Evolutionary conservation across 2,888 invertebrate species (phyloP).

Genomic region (Callyntrura guangdongensis): DNA sequence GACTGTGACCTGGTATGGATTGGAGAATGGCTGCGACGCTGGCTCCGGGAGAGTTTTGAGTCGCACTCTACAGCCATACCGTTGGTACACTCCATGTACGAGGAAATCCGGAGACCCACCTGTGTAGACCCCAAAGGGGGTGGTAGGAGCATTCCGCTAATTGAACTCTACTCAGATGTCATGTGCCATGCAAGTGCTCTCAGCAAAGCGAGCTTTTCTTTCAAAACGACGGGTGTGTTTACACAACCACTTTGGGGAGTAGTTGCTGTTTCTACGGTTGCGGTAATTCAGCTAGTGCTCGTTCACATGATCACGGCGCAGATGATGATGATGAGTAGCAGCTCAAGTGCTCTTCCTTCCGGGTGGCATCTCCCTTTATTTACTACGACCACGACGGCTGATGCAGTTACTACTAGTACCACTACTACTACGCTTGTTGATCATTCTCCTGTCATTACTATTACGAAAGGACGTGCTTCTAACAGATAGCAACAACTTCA

Average conservation of each 20-base stretch:
- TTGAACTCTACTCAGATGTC: slow-evolving; percentile 92
- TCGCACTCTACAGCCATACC: slow-evolving; percentile 89
- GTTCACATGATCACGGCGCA: no score
- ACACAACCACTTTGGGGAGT: slow-evolving; percentile 48
- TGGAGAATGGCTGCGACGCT: slow-evolving; percentile 95
- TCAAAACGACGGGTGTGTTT: slow-evolving; percentile 43
- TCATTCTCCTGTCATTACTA: slow-evolving; percentile 20
- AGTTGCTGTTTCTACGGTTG: not conserved
- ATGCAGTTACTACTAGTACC: not conserved
- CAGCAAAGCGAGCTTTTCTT: slow-evolving; percentile 87
- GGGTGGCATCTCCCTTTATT: slow-evolving; percentile 8
- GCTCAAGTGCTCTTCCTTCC: slow-evolving; percentile 71
- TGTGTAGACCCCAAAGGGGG: slow-evolving; percentile 89
- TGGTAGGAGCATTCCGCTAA: slow-evolving; percentile 89
- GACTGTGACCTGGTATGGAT: slow-evolving; percentile 96
- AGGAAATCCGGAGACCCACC: slow-evolving; percentile 86
- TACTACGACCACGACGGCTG: not conserved
- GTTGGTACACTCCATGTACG: slow-evolving; percentile 83
- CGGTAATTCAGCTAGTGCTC: not conserved
- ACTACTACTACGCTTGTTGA: slow-evolving; percentile 54
- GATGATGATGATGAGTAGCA: slow-evolving; percentile 1
- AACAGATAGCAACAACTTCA: slow-evolving; percentile 25
- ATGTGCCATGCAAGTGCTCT: slow-evolving; percentile 94
- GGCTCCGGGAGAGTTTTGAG: slow-evolving; percentile 94
- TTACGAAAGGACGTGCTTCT: not conserved